Evolutionary conservation across 2,113 vertebrate genomes (phyloP).

Genomic region (human): DNA sequence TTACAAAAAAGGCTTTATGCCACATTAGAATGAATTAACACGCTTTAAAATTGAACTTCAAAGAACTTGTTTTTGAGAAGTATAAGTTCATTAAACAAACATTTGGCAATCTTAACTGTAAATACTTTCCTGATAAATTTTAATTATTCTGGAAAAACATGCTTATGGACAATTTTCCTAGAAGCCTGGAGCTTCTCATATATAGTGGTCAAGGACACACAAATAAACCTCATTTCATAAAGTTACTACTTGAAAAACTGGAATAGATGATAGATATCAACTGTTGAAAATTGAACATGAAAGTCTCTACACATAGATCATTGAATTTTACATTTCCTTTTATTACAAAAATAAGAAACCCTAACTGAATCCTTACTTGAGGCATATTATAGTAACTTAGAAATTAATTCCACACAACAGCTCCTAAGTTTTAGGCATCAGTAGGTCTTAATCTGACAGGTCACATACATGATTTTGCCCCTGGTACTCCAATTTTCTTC

Average conservation of each 20-base stretch:
- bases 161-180: background rate
- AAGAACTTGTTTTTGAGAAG: background rate
- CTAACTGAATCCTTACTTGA: background rate
- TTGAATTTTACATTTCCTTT: background rate
- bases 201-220: background rate
- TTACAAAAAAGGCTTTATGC: background rate
- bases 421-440: background rate
- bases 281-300: background rate
- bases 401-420: background rate
- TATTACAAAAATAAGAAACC: background rate
- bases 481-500: background rate
- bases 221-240: background rate
- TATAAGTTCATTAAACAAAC: background rate
- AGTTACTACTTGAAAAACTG: background rate
- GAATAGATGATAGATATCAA: background rate
- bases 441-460: background rate
- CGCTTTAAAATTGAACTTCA: background rate
- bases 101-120: background rate
- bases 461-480: background rate
- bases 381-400: background rate
- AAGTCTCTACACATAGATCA: background rate
- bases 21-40: background rate
- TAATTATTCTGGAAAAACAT: background rate
- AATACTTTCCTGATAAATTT: background rate
- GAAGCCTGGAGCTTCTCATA: accelerated